Base-by-base conservation (phyloP, 2,797 vertebrate genomes). In the Urophycis tenuis region DNA sequence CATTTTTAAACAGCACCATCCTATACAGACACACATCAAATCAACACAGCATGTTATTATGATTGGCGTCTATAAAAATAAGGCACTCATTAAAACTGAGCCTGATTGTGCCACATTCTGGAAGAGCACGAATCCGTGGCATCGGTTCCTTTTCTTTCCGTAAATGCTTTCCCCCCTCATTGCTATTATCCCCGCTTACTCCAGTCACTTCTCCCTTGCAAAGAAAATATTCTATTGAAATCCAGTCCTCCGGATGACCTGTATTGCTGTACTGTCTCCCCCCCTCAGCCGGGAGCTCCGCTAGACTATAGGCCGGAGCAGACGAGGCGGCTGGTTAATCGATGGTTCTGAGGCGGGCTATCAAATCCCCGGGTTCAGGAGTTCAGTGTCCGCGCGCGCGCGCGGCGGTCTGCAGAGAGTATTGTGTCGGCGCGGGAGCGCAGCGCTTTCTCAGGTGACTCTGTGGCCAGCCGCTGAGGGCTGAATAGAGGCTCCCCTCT, bases 331-430 rank as follows among this genome's bases (percentile, higher is more conserved):
- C 60, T 14, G 60, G n/a, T 67, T 29, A 29, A 67, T 29, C n/a
- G 3, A 67, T 67, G 60, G n/a, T 29, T 67, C 60, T 30, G 60
- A 67, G 12, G 60, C 60, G 12, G 60, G 25, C 60, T 67, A 67
- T 67, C 60, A 29, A 29, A 67, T 67, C 25, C 53, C 60, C 60
- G 60, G 73, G 73, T 74, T 74, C 73, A 49, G 32, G 6, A 74
- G 73, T 74, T 74, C 39, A 32, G 25, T 6, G 29, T 14, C 12
- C 36, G 5, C 25, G 1, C 36, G 29, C 35, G 15, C 15, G 14
- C 49, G 73, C 33, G 15, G 33, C 33, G 5, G 70, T 33, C 5
- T 71, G 29, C 53, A 10, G 53, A 30, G 69, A 71, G 31, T 8
- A 25, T 71, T 71, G 70, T 71, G 70, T 34, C 22, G 70, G 31